phyloP scores from a whole-genome alignment of 1,140 invertebrate species.

The Galleria mellonella region DNA sequence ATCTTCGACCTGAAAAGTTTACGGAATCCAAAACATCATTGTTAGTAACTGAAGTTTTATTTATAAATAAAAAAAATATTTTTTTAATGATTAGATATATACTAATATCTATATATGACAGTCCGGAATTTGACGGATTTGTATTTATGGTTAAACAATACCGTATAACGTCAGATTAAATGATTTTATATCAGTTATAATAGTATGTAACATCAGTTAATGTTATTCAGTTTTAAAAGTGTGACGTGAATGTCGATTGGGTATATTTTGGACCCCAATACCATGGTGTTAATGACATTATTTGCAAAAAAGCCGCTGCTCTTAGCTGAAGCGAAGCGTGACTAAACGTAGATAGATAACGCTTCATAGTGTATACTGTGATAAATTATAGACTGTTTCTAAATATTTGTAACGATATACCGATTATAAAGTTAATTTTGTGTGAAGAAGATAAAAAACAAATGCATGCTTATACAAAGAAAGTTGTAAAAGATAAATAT shows the following conservation, averaged over 20 bases:
- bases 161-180: conserved; percentile 21
- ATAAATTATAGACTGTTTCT: conserved; percentile 49
- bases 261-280: conserved; percentile 7
- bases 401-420: neutral
- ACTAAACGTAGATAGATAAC: conserved; percentile 6
- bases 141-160: conserved; percentile 14
- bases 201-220: no score
- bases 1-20: conserved; percentile 59
- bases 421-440: conserved; percentile 1
- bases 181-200: neutral
- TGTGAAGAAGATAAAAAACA: conserved; percentile 2
- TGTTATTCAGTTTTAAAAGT: conserved; percentile 1
- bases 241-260: conserved; percentile 14
- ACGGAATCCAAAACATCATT: conserved; percentile 10
- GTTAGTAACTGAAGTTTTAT: conserved; percentile 1
- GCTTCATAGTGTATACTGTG: conserved; percentile 5
- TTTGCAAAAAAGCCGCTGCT: conserved; percentile 49
- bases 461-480: conserved; percentile 31
- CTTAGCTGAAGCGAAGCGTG: conserved; percentile 51
- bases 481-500: conserved; percentile 22
- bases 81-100: conserved; percentile 1
- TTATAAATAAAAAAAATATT: neutral
- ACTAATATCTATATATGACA: conserved; percentile 16
- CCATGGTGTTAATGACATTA: conserved; percentile 8
- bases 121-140: conserved; percentile 54